phyloP scores from a whole-genome alignment of 37 sponge, comb jelly and placozoan species.

The Cladorhizidae sp. region DNA sequence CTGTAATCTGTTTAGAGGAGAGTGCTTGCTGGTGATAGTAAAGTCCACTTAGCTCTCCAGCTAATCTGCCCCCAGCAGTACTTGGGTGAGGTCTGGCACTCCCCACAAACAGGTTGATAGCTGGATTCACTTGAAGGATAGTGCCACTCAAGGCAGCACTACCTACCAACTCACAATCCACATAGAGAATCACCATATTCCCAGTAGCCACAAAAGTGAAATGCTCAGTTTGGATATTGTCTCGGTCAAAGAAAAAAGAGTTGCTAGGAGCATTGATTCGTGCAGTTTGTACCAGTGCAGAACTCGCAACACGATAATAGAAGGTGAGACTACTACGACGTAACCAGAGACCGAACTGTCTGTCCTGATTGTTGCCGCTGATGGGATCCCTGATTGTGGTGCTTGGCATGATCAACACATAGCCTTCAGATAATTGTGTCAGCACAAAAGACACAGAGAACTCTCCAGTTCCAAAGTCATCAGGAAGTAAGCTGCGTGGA shows the following conservation, averaged over 20 bases:
- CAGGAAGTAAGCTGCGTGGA: conserved; percentile 23
- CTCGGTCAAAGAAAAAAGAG: conserved; percentile 22
- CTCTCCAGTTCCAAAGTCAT: conserved; percentile 37
- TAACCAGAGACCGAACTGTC: conserved; percentile 42
- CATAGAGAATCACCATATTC: conserved; percentile 7
- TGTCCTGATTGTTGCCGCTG: background rate
- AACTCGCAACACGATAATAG: conserved; percentile 15
- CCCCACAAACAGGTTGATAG: conserved; percentile 59
- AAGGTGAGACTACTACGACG: conserved; percentile 19
- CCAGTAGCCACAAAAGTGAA: conserved; percentile 19
- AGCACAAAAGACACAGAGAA: conserved; percentile 70
- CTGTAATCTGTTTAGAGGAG: conserved; percentile 22
- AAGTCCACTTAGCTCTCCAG: conserved; percentile 37
- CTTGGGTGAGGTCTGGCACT: conserved; percentile 28
- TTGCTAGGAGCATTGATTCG: background rate
- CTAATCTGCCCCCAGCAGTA: conserved; percentile 39
- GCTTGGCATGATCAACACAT: conserved; percentile 45
- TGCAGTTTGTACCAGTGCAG: background rate
- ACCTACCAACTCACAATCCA: conserved; percentile 36
- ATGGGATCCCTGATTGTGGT: conserved; percentile 4
- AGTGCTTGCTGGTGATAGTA: conserved; percentile 59
- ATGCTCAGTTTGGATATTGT: conserved; percentile 5
- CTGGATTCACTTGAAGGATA: background rate
- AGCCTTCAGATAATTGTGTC: conserved; percentile 51
- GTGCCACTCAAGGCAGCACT: conserved; percentile 10